phyloP scores from a whole-genome alignment of 2,113 vertebrate genomes.

The Crotalus tigris region DNA sequence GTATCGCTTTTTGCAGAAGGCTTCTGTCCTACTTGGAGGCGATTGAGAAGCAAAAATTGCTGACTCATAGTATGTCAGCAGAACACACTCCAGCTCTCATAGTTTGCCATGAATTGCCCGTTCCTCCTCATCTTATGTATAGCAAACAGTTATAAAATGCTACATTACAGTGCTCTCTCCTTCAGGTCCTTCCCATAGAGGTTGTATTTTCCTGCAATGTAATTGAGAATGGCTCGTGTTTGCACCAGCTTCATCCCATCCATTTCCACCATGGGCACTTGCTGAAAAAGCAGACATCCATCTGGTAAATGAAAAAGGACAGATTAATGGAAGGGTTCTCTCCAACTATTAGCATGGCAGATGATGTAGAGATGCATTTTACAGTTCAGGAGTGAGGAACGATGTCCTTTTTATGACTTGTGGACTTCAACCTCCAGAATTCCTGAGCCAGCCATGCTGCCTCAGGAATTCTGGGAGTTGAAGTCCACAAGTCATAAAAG shows the following conservation, averaged over 20 bases:
- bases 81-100: neutral
- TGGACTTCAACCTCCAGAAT: neutral
- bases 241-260: slow-evolving; percentile 81
- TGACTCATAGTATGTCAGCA: neutral
- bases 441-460: neutral
- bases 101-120: neutral
- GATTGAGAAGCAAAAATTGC: neutral
- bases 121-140: neutral
- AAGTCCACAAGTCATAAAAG: neutral
- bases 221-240: slow-evolving; percentile 78
- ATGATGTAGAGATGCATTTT: neutral
- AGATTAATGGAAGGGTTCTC: neutral
- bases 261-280: slow-evolving; percentile 76
- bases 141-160: neutral
- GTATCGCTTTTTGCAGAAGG: neutral
- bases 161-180: slow-evolving; percentile 74
- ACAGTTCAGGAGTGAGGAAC: fast-evolving
- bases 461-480: too few relatives aligned
- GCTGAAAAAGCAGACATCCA: slow-evolving; percentile 69
- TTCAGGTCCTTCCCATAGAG: slow-evolving; percentile 76
- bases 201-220: slow-evolving; percentile 71
- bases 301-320: slow-evolving; percentile 40
- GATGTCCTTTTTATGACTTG: neutral
- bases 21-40: neutral
- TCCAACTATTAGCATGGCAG: neutral